phyloP scores from a whole-genome alignment of 1,140 invertebrate genomes.

The Frieseomelitta varia region DNA sequence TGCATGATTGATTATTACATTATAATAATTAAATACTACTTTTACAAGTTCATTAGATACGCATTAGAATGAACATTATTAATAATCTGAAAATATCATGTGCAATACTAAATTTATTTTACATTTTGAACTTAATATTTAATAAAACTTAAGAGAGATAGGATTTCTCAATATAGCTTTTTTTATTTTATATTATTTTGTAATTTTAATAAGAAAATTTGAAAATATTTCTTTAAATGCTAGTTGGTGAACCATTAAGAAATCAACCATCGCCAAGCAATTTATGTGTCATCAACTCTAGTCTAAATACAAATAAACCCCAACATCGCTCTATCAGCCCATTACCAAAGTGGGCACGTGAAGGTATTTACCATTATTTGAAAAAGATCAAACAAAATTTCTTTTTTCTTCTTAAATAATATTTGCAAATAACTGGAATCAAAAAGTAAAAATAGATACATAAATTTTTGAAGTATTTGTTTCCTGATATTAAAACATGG shows the following conservation, averaged over 20 bases:
- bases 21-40: constrained; percentile 31
- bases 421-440: background rate
- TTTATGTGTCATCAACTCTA: constrained; percentile 77
- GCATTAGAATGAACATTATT: background rate
- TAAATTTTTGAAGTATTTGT: background rate
- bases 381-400: constrained; percentile 15
- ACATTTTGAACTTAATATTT: background rate
- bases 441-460: background rate
- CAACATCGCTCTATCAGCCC: constrained; percentile 81
- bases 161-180: background rate
- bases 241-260: constrained; percentile 83
- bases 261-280: constrained; percentile 82
- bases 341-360: constrained; percentile 84
- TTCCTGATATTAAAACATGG: background rate
- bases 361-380: constrained; percentile 75
- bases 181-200: background rate
- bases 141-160: background rate
- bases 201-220: constrained; percentile 17
- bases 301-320: constrained; percentile 72
- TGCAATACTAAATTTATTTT: constrained; percentile 3
- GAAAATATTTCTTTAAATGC: constrained; percentile 56
- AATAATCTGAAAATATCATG: constrained; percentile 2
- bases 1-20: constrained; percentile 69
- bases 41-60: constrained; percentile 13
- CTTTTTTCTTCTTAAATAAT: background rate